Evolutionary conservation across 1,140 invertebrate species (phyloP).

Genomic region (Drosophila kohkoa): DNA sequence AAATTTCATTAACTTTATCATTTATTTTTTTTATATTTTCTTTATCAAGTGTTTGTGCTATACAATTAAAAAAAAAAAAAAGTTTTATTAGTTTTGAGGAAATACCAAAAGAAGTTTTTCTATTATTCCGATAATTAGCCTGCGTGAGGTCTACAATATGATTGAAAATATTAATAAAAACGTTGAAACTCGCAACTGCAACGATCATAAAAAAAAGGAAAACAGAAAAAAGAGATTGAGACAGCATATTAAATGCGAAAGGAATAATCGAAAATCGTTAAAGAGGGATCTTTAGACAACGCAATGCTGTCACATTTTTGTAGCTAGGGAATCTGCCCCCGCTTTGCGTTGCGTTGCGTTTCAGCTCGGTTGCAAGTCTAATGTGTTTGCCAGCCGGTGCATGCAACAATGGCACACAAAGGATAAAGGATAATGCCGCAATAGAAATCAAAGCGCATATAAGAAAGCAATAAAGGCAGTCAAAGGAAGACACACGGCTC

Average conservation of each 20-base stretch:
- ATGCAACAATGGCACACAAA: conserved; percentile 60
- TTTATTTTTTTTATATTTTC: too few species aligned
- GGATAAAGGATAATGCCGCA: conserved; percentile 55
- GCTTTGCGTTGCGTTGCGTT: neutral
- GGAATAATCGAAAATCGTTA: conserved; percentile 32
- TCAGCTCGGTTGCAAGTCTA: conserved; percentile 43
- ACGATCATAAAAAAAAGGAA: conserved; percentile 4
- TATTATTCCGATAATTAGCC: neutral
- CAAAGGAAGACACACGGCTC: neutral
- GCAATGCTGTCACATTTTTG: conserved; percentile 36
- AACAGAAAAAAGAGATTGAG: neutral
- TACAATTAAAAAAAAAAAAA: too few species aligned
- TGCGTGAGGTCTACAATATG: conserved; percentile 14
- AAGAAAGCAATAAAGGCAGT: conserved; percentile 53
- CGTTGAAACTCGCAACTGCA: neutral
- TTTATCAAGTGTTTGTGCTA: too few species aligned
- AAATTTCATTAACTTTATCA: too few species aligned
- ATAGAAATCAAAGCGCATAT: conserved; percentile 60
- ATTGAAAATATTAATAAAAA: conserved; percentile 8
- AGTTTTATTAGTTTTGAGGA: neutral
- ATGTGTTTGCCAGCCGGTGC: conserved; percentile 60
- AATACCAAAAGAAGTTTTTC: neutral
- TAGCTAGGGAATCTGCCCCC: conserved; percentile 6
- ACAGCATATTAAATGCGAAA: conserved; percentile 21
- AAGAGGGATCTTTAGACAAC: conserved; percentile 29